Percentiles rank a stretch among this genome's conserved stretches.
Evolutionary conservation across 1,140 invertebrate species (phyloP).

Genomic region (Drosophila nannoptera): DNA sequence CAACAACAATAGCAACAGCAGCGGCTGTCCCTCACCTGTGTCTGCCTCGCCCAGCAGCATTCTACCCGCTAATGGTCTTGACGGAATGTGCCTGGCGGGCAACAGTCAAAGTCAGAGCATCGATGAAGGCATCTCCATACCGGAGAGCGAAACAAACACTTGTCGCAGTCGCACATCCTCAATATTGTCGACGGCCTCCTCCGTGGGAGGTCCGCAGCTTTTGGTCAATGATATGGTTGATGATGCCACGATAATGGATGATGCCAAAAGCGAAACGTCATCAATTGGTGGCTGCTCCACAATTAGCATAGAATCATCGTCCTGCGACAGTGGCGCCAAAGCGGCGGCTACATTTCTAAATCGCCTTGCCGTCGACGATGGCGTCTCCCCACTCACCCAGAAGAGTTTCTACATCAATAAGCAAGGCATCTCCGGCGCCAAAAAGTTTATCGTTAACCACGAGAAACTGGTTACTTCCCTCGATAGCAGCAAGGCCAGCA

Average conservation of each 20-base stretch:
- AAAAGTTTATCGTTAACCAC: conserved; percentile 67
- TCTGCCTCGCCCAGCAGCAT: conserved; percentile 60
- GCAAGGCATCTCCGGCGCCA: conserved; percentile 64
- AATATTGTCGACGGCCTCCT: conserved; percentile 60
- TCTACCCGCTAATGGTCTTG: conserved; percentile 29
- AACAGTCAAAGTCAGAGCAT: conserved; percentile 66
- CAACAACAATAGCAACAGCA: conserved; percentile 62
- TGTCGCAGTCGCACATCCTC: conserved; percentile 69
- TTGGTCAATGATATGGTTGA: conserved; percentile 65
- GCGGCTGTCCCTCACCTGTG: conserved; percentile 69
- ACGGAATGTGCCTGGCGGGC: conserved; percentile 60
- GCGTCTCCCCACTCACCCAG: conserved; percentile 49
- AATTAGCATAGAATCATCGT: conserved; percentile 68
- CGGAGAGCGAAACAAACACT: conserved; percentile 53
- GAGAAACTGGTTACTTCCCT: conserved; percentile 43
- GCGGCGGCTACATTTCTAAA: conserved; percentile 65
- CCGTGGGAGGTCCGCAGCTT: conserved; percentile 62
- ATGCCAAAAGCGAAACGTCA: conserved; percentile 73
- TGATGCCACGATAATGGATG: conserved; percentile 73
- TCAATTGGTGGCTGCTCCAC: conserved; percentile 70
- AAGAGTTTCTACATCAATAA: conserved; percentile 72
- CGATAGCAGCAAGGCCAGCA: conserved; percentile 30
- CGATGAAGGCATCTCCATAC: conserved; percentile 71
- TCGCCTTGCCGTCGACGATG: conserved; percentile 60
- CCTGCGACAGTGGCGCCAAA: conserved; percentile 66